These are phyloP conservation scores for Polia nebulosa DNA, from an alignment of 2,888 invertebrate genomes.

Conservation along the genomic window DNA sequence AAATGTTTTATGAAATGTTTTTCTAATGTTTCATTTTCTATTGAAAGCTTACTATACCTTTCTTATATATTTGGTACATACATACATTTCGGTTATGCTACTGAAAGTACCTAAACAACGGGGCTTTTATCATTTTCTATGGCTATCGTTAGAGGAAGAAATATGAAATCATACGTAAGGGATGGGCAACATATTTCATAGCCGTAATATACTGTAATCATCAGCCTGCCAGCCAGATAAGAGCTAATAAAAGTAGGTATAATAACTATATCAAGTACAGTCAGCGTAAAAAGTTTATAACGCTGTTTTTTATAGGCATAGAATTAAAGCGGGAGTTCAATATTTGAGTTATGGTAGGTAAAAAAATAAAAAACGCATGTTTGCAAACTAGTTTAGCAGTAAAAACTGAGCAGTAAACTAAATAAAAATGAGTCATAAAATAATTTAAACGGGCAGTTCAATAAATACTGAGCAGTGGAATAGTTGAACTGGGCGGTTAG, in stretches of 20 bases:
- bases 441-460: too few species aligned
- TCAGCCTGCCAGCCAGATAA: conserved; percentile 18
- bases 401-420: too few species aligned
- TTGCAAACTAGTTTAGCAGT: too few species aligned
- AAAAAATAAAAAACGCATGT: too few species aligned
- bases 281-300: neutral
- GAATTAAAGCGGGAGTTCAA: too few species aligned
- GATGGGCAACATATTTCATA: conserved; percentile 27
- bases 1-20: too few species aligned
- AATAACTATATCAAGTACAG: neutral
- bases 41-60: neutral
- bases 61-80: neutral
- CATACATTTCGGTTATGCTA: neutral
- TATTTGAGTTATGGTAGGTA: too few species aligned
- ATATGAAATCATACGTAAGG: conserved; percentile 30
- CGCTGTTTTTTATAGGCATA: too few species aligned
- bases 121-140: conserved; percentile 1
- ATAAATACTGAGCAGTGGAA: too few species aligned
- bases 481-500: too few species aligned
- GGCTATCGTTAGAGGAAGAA: conserved; percentile 16
- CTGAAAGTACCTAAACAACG: conserved; percentile 18
- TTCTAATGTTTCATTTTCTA: neutral
- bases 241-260: conserved; percentile 16
- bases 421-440: too few species aligned
- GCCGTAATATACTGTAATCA: conserved; percentile 18